Evolutionary conservation across 2,113 vertebrate genomes (phyloP), one percentile per base, ranked within the genome.

Genomic region (Semicossyphus pulcher): DNA sequence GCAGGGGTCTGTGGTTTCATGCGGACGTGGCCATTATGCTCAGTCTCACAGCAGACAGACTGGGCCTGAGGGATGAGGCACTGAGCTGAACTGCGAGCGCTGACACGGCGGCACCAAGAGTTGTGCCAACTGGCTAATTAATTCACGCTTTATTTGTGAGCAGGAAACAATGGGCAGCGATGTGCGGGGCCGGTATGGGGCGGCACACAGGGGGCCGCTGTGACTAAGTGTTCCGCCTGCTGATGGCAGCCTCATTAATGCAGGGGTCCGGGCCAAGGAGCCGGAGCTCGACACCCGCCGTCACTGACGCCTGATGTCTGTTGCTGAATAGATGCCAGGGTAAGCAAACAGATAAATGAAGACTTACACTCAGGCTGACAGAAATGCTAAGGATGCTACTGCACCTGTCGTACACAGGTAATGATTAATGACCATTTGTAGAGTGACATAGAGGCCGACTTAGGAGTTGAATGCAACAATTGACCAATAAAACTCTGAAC

Each of bases 221-320:
- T 80, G 89, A 82, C 85, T 83, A 78, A 88, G 71, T 73, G 79
- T 72, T 89, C 76, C 67, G 76, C 75, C 81, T 78, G 85, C 88
- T 85, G 87, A 91, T 82, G 88, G 81, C 86, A 80, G 85, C 73
- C 85, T 91, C 83, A 87, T 92, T 91, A 92, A 90, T 88, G 83
- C 87, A 77, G 84, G 63, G 90, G 88, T 90, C 80, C 67, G 80
- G 85, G 90, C 83, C 89, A 88, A 87, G 76, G 62, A 63, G 68
- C 78, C 47, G 39, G 76, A 83, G 88, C 86, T 76, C 54, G 79
- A 85, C 86, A 84, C 78, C 83, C 86, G 84, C 80, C 80, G 85
- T 88, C 81, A 72, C 73, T 29, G 69, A 58, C 62, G 66, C 75
- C 87, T 65, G 67, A 84, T 83, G 88, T 86, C 85, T 88, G 86